Evolutionary conservation across 2,113 vertebrate genomes (phyloP).

Genomic region (Alosa alosa): DNA sequence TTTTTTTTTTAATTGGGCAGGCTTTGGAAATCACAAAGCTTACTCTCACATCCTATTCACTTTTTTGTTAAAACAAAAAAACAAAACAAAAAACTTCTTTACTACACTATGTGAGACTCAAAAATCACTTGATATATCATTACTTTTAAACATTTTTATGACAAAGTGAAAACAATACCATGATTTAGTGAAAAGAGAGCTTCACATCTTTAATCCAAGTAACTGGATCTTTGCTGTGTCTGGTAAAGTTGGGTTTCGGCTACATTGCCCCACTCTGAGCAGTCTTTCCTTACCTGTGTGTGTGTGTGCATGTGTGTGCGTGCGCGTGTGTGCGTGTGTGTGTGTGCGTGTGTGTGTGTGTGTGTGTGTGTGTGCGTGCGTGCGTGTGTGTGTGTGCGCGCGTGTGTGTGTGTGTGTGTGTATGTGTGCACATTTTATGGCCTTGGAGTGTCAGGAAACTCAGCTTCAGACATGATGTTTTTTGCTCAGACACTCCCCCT

Average conservation of each 20-base stretch:
- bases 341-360: no score
- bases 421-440: background rate
- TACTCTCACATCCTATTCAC: slow-evolving; percentile 4
- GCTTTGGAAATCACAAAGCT: slow-evolving; percentile 2
- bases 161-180: slow-evolving; percentile 12
- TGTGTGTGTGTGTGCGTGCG: background rate
- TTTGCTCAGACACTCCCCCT: slow-evolving; percentile 47
- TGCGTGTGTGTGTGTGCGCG: background rate
- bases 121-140: background rate
- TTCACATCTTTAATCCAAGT: slow-evolving; percentile 13
- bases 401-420: background rate
- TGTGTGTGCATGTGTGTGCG: background rate
- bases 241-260: slow-evolving; percentile 58
- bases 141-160: background rate
- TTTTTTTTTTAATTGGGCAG: background rate
- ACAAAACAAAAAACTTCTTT: background rate
- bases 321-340: no score
- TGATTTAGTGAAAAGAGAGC: slow-evolving; percentile 27
- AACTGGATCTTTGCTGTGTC: slow-evolving; percentile 50
- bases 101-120: background rate
- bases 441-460: slow-evolving; percentile 36
- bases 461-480: slow-evolving; percentile 45
- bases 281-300: slow-evolving; percentile 44
- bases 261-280: slow-evolving; percentile 72
- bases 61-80: background rate